Base-by-base conservation (phyloP, 2,888 invertebrate species). In the Lampropteryx suffumata region DNA sequence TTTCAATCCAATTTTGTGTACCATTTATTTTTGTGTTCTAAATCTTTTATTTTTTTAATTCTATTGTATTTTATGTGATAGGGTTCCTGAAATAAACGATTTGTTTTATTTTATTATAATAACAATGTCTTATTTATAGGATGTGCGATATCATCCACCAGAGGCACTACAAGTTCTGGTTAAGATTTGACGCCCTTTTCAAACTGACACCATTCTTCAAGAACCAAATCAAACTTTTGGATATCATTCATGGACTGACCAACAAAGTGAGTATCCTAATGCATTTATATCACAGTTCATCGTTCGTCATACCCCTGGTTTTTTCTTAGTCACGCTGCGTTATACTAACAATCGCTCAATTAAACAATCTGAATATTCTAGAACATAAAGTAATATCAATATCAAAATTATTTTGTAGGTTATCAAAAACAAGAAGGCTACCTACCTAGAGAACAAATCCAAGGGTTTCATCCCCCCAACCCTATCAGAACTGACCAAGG, bases 141-240 rank as follows among this genome's bases (percentile, higher is more conserved):
- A 95, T 96, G 95, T 95, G 95, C 70, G 95, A 95, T 62, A 95
- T 96, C 44, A 92, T 96, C 3, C 96, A 96, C 64, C 90, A 94
- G 60, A 92, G 96, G 41, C 95, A 95, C 73, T 93, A 94, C 55
- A 94, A 94, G 71, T 76, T 95, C 32, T 94, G 95, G 92, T 80
- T 95, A 39, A 91, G 95, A 52, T 92, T 94, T 26, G 95, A 96
- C 55, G 79, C 92, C 52, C 78, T 95, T 12, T 96, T 95, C 82
- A 94, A 93, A 64, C 76, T 94, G 10, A 93, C 94, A 7, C 92
- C 92, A 12, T 91, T 94, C 74, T 93, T 92, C 40, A 92, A 94
- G 69, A 91, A 93, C 59, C 95, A 96, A 74, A 90, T 92, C 11
- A 90, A 92, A 48, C 91, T 96, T 21, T 84, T 96, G 50, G 85